Base-by-base conservation (phyloP, 2,113 vertebrate genomes). In the Phyllopteryx taeniolatus region DNA sequence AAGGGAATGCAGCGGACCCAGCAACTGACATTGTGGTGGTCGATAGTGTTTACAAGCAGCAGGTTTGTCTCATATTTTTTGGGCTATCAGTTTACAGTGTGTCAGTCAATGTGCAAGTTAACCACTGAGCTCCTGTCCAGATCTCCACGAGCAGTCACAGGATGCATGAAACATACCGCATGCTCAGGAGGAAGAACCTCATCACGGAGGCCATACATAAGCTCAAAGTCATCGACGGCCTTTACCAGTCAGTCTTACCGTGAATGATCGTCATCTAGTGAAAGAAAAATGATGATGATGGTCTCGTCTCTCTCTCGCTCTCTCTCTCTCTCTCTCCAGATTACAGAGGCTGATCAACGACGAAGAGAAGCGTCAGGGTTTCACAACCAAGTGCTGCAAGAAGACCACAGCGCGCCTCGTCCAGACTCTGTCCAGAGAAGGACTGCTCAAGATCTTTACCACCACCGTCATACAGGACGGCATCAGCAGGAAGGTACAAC, bases 341-440 rank as follows among this genome's bases (percentile, higher is more conserved):
- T 92, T 99, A 27, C 96, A 96, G 91, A 99, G 96, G 85, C 94
- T 98, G 89, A 94, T 99, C 60, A 93, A 93, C 82, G 95, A 98
- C 0, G 94, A 95, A 33, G 98, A 99, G 82, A 96, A 94, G 81
- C 91, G 92, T 68, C 94, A 95, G 51, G 97, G 98, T 0, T 87
- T 96, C 68, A 92, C 79, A 72, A 93, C 95, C 33, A 96, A 93
- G 81, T 98, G 97, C 78, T 99, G 98, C 82, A 98, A 95, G 83
- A 99, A 99, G 83, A 97, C 96, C 5, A 95, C 98, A 0, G 1
- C 95, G n/a, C 94, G 98, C 62, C 79, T 99, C 35, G 92, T 95
- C 10, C 92, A 93, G 59, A 81, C 83, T 71, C 91, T 99, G 56
- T 94, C 95, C 0, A 93, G 91, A 82, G 95, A 99, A 57, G 95